phyloP scores from a whole-genome alignment of 1,140 invertebrate genomes.

The Eufriesea mexicana region DNA sequence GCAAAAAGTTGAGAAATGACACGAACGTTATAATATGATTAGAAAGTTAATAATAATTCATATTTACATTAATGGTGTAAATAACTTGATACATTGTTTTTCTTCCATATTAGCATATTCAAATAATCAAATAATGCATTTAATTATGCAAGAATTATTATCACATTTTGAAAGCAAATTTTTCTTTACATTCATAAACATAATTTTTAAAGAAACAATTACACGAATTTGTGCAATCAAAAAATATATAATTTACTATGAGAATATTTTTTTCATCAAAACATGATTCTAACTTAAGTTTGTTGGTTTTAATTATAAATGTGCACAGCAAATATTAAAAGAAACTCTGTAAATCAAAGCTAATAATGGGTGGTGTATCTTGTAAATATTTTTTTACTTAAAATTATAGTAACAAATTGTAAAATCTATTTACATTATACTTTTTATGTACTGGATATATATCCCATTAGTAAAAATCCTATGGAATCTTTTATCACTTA shows the following conservation, averaged over 20 bases:
- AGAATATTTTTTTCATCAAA: neutral
- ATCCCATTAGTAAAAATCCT: conserved; percentile 18
- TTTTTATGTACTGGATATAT: conserved; percentile 47
- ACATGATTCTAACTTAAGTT: neutral
- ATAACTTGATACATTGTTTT: conserved; percentile 27
- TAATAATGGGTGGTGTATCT: conserved; percentile 33
- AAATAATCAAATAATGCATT: conserved; percentile 20
- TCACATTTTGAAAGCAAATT: neutral
- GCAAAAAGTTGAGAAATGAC: neutral
- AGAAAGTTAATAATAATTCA: conserved; percentile 6
- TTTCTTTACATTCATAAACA: neutral
- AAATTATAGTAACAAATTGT: conserved; percentile 27
- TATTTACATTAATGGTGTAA: conserved; percentile 38
- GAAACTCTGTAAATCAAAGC: conserved; percentile 37
- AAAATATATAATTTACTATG: neutral
- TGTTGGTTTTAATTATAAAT: neutral
- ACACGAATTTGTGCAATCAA: neutral
- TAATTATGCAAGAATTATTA: conserved; percentile 14
- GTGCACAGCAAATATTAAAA: neutral
- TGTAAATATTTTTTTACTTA: conserved; percentile 59
- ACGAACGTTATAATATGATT: neutral
- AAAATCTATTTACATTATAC: conserved; percentile 34
- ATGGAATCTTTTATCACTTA: conserved; percentile 8
- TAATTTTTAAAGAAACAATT: neutral
- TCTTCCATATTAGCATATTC: conserved; percentile 12